Evolutionary conservation across 1,140 invertebrate genomes (phyloP), one percentile per base, ranked within the genome.

Genomic region (Macrosteles quadrilineatus): DNA sequence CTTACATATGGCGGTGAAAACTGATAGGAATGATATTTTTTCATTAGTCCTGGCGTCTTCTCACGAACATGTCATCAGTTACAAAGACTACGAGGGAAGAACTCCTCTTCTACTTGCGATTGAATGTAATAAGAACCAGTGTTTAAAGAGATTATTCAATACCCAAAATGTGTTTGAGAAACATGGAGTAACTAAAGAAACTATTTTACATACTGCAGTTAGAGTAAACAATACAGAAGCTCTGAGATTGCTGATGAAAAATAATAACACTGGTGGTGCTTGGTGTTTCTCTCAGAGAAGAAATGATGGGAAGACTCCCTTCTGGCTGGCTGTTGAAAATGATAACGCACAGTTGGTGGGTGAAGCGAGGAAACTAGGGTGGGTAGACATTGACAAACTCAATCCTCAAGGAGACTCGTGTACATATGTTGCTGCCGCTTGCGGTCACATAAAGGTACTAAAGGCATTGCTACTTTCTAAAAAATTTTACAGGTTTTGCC

Each of bases 271-370:
- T 19, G 47, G 3, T 4, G 21, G 17, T 6, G 6, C 47, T n/a
- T 64, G 59, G 59, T 64, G 29, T 64, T 30, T 64, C 3, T 12
- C 29, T 19, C 27, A 64, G 29, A 40, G n/a, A 40, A 32, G 32
- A 17, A 31, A 23, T 32, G 30, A 32, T n/a, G 59, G 59, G 17
- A 25, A 40, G 23, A 64, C 59, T n/a, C 59, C 59, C 9, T 64
- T 64, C 17, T 64, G 59, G 59, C 11, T 27, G 30, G 59, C 59
- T 3, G 31, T 64, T n/a, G 59, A 64, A 40, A 32, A 27, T 21
- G 30, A 21, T 1, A 64, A 64, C 32, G 27, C 29, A 25, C 31
- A 32, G 17, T 30, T 29, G 17, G n/a, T 64, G n/a, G 30, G 17
- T n/a, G 29, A 29, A 4, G 4, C 19, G 19, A 19, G 3, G 29